A percentile compares a stretch with the other conserved stretches of the same genome.
These are phyloP conservation scores for Platanista minor DNA, from an alignment of 2,113 vertebrate species.

Conservation along the genomic window DNA sequence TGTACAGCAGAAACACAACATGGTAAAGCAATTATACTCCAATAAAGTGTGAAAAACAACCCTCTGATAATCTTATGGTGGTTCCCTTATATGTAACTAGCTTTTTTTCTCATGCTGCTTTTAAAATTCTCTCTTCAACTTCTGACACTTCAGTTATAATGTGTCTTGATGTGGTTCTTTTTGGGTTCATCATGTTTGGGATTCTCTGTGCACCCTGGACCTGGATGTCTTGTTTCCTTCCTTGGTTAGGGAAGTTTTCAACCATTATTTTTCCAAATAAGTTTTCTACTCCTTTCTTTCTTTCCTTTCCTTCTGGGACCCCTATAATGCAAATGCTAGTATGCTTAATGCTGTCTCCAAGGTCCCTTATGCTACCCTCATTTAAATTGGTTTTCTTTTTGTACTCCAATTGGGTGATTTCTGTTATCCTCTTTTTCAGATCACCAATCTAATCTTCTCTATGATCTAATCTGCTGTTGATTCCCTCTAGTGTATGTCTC, in stretches of 20 bases:
- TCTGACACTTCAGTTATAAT: neutral
- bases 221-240: neutral
- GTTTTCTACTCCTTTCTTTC: neutral
- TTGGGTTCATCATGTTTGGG: neutral
- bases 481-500: neutral
- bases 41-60: too few species aligned
- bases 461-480: neutral
- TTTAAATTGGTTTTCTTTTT: neutral
- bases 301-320: neutral
- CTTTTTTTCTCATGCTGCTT: neutral
- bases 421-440: neutral
- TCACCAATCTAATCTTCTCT: neutral
- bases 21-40: too few species aligned
- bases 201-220: neutral
- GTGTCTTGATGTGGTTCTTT: neutral
- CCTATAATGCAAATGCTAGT: neutral
- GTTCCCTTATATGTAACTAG: neutral
- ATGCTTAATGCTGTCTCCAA: neutral
- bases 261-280: neutral
- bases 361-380: neutral
- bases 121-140: neutral
- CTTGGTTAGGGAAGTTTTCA: neutral
- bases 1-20: too few species aligned
- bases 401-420: neutral
- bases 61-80: neutral